phyloP scores from a whole-genome alignment of 1,140 invertebrate genomes.

The Stegodyphus dumicola region DNA sequence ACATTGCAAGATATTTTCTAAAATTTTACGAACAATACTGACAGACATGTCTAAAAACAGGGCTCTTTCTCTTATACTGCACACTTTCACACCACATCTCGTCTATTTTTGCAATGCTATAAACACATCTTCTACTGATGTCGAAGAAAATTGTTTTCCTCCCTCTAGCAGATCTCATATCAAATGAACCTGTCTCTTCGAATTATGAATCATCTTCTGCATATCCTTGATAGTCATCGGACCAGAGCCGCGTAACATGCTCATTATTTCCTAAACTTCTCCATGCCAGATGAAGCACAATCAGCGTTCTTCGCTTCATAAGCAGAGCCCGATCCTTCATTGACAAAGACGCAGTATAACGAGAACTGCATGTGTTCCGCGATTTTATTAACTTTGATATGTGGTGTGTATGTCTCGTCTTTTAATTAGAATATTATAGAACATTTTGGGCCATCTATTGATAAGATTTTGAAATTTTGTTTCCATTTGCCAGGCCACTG shows the following conservation, averaged over 20 bases:
- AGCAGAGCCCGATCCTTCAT: background rate
- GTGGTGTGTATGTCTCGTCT: background rate
- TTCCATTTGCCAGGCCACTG: background rate
- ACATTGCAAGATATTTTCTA: background rate
- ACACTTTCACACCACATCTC: background rate
- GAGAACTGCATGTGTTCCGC: background rate
- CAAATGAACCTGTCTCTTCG: background rate
- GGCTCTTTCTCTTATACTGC: background rate
- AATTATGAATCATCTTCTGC: background rate
- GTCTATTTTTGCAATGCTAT: background rate
- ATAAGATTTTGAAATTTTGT: background rate
- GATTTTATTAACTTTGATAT: background rate
- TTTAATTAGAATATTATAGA: background rate
- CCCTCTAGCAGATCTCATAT: background rate
- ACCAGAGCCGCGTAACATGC: background rate
- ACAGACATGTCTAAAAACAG: background rate
- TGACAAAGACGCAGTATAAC: background rate
- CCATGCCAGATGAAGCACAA: background rate
- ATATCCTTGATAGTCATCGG: background rate
- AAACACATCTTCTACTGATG: background rate
- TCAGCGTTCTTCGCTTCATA: background rate
- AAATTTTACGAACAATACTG: background rate
- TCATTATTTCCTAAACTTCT: background rate
- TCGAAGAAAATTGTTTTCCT: background rate
- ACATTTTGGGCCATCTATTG: background rate